Conservation (phyloP, 2,888 invertebrate species). For the Eulithis testata region DNA sequence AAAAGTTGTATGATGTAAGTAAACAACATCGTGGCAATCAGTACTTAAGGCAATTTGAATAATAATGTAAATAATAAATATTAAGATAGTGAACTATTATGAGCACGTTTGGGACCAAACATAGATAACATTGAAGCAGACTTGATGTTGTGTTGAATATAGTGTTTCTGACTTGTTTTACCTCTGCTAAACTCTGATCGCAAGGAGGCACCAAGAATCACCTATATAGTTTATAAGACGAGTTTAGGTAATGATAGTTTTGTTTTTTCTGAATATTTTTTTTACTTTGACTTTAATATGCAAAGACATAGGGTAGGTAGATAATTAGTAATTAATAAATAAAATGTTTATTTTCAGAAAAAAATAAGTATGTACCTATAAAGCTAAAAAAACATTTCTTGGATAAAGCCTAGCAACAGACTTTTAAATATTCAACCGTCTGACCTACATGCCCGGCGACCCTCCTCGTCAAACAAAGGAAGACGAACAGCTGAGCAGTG, state of each 20-base stretch:
- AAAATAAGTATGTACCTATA: no score
- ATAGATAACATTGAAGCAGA: neutral
- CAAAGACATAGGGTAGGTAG: no score
- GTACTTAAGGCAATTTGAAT: slow-evolving; percentile 8
- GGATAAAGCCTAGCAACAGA: slow-evolving; percentile 24
- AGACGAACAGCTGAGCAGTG: slow-evolving; percentile 42
- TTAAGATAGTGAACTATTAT: slow-evolving; percentile 23
- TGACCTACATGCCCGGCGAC: slow-evolving; percentile 40
- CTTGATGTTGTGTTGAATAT: neutral
- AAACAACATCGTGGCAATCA: slow-evolving; percentile 28
- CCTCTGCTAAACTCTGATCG: no score
- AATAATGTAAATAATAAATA: slow-evolving; percentile 8
- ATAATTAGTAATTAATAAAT: no score
- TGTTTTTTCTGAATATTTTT: no score
- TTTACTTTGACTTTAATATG: no score
- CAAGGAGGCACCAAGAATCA: no score
- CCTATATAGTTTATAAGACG: no score
- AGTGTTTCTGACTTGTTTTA: neutral
- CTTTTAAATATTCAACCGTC: slow-evolving; percentile 33
- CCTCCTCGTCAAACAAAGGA: slow-evolving; percentile 39
- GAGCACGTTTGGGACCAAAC: neutral
- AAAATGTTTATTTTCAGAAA: no score
- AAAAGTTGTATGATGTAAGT: slow-evolving; percentile 25
- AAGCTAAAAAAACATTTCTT: neutral
- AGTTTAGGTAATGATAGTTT: no score